These are phyloP conservation scores for Limnodromus scolopaceus DNA, from an alignment of 2,797 vertebrate genomes.

Conservation along the genomic window DNA sequence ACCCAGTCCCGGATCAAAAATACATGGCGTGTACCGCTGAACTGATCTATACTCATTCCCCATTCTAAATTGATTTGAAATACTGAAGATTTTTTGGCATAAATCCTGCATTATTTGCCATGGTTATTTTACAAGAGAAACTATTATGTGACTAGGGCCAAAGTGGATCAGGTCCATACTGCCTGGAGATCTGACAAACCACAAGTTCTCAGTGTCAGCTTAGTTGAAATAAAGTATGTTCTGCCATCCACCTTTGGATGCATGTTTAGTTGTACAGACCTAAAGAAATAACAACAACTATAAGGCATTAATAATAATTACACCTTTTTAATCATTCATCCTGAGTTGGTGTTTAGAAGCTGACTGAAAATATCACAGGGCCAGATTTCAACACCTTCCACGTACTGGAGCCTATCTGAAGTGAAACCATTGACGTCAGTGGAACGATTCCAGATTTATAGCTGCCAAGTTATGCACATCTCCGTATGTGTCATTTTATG, in stretches of 20 bases:
- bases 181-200: background rate
- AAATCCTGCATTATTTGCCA: background rate
- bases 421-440: conserved; percentile 62
- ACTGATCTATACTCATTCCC: background rate
- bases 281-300: background rate
- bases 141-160: background rate
- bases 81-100: background rate
- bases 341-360: conserved; percentile 20
- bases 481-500: conserved; percentile 51
- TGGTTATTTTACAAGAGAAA: background rate
- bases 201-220: background rate
- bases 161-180: background rate
- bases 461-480: conserved; percentile 68
- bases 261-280: background rate
- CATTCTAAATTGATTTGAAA: conserved; percentile 5
- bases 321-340: background rate
- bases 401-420: background rate
- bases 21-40: background rate
- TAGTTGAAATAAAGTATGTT: background rate
- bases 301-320: background rate
- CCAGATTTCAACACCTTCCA: conserved; percentile 48
- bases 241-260: background rate
- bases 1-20: conserved; percentile 14
- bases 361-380: conserved; percentile 40
- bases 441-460: conserved; percentile 61